Evolutionary conservation across 2,113 vertebrate species (phyloP).

Genomic region (Lota lota): DNA sequence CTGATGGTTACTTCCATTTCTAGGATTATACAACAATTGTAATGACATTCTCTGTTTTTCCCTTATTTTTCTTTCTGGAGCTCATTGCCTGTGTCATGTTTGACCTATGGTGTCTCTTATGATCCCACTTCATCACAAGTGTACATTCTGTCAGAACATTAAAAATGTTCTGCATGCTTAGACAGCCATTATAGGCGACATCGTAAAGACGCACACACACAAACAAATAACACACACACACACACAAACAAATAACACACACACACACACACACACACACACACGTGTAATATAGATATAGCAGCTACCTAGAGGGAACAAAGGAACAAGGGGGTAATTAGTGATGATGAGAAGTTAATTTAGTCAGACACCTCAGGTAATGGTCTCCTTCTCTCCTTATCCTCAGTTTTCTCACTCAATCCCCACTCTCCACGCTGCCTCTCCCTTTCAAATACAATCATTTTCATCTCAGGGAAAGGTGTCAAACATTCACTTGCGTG

Average conservation of each 20-base stretch:
- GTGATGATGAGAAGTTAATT: slow-evolving; percentile 72
- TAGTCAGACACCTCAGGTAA: slow-evolving; percentile 71
- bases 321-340: slow-evolving; percentile 71
- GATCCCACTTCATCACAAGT: too few species aligned
- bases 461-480: slow-evolving; percentile 58
- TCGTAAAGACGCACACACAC: background rate
- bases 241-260: background rate
- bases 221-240: background rate
- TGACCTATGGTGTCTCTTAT: too few species aligned
- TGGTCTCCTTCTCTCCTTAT: slow-evolving; percentile 41
- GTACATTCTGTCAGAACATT: too few species aligned
- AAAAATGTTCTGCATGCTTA: too few species aligned
- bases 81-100: too few species aligned
- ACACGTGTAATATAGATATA: slow-evolving; percentile 47
- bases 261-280: slow-evolving; percentile 7
- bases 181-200: too few species aligned
- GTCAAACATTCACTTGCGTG: slow-evolving; percentile 51
- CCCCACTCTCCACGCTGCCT: slow-evolving; percentile 25
- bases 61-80: too few species aligned
- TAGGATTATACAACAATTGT: too few species aligned
- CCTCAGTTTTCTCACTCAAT: slow-evolving; percentile 30
- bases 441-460: slow-evolving; percentile 36
- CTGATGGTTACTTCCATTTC: too few species aligned
- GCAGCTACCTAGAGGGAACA: slow-evolving; percentile 56
- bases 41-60: too few species aligned